Evolutionary conservation across 2,113 vertebrate genomes (phyloP), one percentile per base, ranked within the genome.

Genomic region (Bos javanicus): DNA sequence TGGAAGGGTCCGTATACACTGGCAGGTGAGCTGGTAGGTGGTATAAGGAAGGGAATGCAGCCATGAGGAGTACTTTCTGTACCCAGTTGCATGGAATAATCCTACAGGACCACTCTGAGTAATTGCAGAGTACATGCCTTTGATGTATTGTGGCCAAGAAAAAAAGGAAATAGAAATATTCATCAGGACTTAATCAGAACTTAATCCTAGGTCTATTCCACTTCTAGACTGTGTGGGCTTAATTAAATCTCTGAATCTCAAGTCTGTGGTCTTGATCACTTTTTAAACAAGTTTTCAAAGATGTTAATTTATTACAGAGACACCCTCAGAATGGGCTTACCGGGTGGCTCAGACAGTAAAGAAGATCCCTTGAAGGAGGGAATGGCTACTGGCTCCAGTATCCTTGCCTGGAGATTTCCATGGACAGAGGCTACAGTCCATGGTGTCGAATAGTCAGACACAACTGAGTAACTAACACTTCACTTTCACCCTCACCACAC

Each of bases 1-100:
- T 46, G 1, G 11, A 52, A 5, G 3, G 1, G 8, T 39, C 23
- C 36, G 1, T 48, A 23, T 28, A 26, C 33, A 9, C 12, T 62
- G 59, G 26, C 36, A 97, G 7, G 21, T 36, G 13, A 78, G 2
- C 12, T 9, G 7, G 23, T 28, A 12, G 43, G 6, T 80, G 43
- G 6, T 60, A 23, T 2, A 25, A 12, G 28, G 52, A 80, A 56
- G 6, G 21, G 36, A 67, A 62, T 33, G 25, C 0, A 46, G 11
- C 3, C 86, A 50, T 21, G 7, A 81, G 1, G 12, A 6, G 25
- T 17, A 13, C 12, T 28, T 36, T 33, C 11, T 33, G 3, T 36
- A 81, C 39, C 19, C 50, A 33, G 15, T 5, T 52, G 33, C 28
- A 19, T 57, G 28, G 1, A 67, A 1, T 52, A 54, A 67, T 76